phyloP scores from a whole-genome alignment of 2,113 vertebrate genomes.

The Gulo gulo region DNA sequence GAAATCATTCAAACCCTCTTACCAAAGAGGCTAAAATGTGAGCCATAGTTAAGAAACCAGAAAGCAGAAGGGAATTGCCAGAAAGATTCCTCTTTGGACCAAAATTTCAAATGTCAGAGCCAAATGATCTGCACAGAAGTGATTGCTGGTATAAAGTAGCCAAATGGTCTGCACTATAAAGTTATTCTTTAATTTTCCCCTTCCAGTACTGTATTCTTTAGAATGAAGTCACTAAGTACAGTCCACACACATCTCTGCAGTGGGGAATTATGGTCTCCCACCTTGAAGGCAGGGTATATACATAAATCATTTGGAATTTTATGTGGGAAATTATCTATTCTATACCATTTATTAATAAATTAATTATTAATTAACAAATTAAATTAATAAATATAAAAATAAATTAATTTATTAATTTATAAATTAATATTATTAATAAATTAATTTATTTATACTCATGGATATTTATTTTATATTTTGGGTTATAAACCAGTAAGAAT shows the following conservation, averaged over 20 bases:
- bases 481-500: background rate
- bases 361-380: no score
- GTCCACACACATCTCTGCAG: background rate
- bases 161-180: background rate
- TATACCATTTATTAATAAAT: background rate
- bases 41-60: background rate
- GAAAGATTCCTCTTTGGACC: background rate
- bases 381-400: no score
- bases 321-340: background rate
- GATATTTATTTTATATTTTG: background rate
- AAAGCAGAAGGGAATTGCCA: background rate
- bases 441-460: background rate
- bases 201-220: background rate
- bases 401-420: no score
- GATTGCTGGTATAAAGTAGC: background rate
- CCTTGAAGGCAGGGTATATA: background rate
- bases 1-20: background rate
- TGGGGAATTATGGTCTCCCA: background rate
- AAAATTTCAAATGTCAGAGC: background rate
- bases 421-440: no score
- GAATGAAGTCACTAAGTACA: background rate
- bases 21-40: background rate
- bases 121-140: background rate
- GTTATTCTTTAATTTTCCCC: background rate
- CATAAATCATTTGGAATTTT: background rate